These are phyloP conservation scores for Sepioteuthis lessoniana DNA, from an alignment of 2,888 invertebrate species.

Conservation along the genomic window DNA sequence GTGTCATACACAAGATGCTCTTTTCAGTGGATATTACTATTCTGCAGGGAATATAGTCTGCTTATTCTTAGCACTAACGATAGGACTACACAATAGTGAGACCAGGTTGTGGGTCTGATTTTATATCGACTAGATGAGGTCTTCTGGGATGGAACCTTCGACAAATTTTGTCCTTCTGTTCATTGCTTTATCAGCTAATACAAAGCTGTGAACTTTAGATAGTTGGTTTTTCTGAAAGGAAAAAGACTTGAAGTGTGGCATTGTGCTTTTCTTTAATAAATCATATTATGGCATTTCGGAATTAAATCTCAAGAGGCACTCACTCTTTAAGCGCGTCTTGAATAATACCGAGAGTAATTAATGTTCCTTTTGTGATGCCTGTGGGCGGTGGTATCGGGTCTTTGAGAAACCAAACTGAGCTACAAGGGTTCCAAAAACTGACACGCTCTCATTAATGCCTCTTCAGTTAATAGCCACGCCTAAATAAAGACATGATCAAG, in stretches of 20 bases:
- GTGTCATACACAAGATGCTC: no score
- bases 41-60: no score
- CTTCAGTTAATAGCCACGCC: not conserved
- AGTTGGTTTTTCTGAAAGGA: not conserved
- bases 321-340: not conserved
- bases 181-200: no score
- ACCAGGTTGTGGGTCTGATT: no score
- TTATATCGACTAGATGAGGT: no score
- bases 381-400: not conserved
- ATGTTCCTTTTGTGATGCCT: not conserved
- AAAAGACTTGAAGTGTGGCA: not conserved
- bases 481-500: not conserved
- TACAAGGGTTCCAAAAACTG: not conserved
- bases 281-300: not conserved
- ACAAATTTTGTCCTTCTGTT: no score
- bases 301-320: not conserved
- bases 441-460: not conserved
- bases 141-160: no score
- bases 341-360: not conserved
- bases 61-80: no score
- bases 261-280: not conserved
- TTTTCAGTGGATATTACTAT: no score
- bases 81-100: no score
- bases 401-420: not conserved
- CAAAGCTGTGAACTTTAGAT: not conserved